Evolutionary conservation across 2,888 invertebrate species (phyloP), one percentile per base, ranked within the genome.

Genomic region (Leucozona laternaria): DNA sequence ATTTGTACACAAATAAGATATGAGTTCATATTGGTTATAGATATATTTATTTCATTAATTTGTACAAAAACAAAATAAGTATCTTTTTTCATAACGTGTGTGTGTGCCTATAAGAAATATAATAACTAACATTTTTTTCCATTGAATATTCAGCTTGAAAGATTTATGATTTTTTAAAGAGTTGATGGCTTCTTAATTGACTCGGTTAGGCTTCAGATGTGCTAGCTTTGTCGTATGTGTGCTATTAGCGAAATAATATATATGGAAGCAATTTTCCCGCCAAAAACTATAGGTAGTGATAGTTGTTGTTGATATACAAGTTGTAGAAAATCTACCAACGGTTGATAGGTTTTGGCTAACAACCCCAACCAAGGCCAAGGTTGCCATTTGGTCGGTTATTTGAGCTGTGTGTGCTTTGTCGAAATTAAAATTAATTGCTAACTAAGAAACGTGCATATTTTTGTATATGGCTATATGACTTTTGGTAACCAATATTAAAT

Each of bases 311-410:
- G 5, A 15, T 15, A 15, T 1, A 15, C 4, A 15, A 40, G 15
- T 40, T 7, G 13, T 40, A 22, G 37, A 40, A 5, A 15, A 7
- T 45, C 20, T 60, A 45, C 4, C 15, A 68, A 68, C 66, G 68
- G 73, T 83, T 45, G 55, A 45, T 53, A 45, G n/a, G 17, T 58
- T 66, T 72, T 83, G 79, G 82, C 73, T 79, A 83, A 83, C 82
- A 83, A 83, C 82, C 82, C 82, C 82, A 62, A 20, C 58, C 82
- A 83, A 83, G 82, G 82, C 78, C 82, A 83, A 83, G 82, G 78
- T 45, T 64, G 64, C 64, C 17, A 45, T 45, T 58, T 58, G 79
- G 68, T 57, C 57, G 77, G 60, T 68, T 66, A 66, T 66, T 78
- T 76, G 17, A 66, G 55, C 31, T 31, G 43, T 75, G 40, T 43